Evolutionary conservation across 1,140 invertebrate genomes (phyloP), one percentile per base, ranked within the genome.

Genomic region (Luehdorfia chinensis): DNA sequence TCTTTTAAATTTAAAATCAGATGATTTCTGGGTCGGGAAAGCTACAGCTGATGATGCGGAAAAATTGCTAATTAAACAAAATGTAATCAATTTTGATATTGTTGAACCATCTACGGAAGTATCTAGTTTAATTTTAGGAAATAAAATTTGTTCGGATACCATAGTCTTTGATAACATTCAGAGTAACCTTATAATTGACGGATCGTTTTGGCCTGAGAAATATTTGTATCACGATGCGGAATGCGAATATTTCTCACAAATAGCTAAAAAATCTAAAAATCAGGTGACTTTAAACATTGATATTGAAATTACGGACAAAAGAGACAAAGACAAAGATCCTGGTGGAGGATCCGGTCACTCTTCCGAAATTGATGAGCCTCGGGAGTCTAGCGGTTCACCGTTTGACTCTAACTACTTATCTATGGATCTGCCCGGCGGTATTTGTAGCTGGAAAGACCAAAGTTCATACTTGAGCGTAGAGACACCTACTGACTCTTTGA

Each of bases 381-480:
- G 69, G 39, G 75, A 81, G 47, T 56, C 63, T 36, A 65, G 53
- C 21, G 69, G 74, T 21, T 84, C 80, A 13, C 72, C 76, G 50
- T 89, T 77, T 28, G 88, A 89, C 31, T 93, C 92, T 1, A 90
- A 93, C 69, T 91, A 91, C 59, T 88, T 93, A 59, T 89, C 91
- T 41, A 90, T 93, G 53, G 91, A 94, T 84, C 85, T 95, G 33
- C 93, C 94, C 2, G 92, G 92, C 48, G 93, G 93, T 36, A 90
- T 94, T 55, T 92, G 92, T 81, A 93, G 93, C 63, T 95, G 94
- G 94, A 91, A 90, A 71, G 94, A 95, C 75, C 90, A 94, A 71
- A 95, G 93, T 78, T 95, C 94, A 34, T 95, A 95, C 71, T 83
- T 95, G 58, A 89, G 89, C 59, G 56, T 83, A 47, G 90, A 90